Evolutionary conservation across 1,140 invertebrate genomes (phyloP), one percentile per base, ranked within the genome.

Genomic region (Euglossa dilemma): DNA sequence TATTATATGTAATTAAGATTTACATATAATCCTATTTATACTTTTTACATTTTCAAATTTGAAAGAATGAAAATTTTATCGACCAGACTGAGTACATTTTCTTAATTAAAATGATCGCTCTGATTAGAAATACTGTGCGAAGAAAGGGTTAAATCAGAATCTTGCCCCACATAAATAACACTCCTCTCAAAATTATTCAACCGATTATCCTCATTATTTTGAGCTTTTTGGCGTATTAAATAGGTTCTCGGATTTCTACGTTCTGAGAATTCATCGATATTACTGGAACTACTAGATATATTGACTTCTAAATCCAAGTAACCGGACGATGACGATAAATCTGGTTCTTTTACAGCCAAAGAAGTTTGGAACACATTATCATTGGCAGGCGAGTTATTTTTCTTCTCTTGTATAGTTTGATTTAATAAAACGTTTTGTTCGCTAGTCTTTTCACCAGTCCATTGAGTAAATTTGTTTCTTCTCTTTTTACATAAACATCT

Each of bases 221-320:
- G 20, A 2, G 9, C 50, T 18, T 18, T 61, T 64, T 57, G 82
- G 8, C 16, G 72, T 73, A 87, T 20, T 2, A 81, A 47, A 23
- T 87, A 85, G 0, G 84, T 85, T n/a, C 79, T 85, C 8, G 84
- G 57, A 54, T 64, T 87, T 23, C 73, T 74, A 25, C 63, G 73
- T 23, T 54, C 36, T 0, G 28, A 20, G 16, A 45, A 77, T 56
- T 85, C 63, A 3, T 73, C 54, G 9, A 82, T 23, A 2, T 78
- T 57, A 8, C 6, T n/a, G 5, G n/a, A 63, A 56, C 54, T 43
- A 18, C 54, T 43, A 14, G 47, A 78, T 20, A 81, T 28, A 14
- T 86, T 43, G 9, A 69, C 16, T 50, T 85, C 69, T 6, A 87
- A 52, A 63, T 82, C 28, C 23, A 87, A 20, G 0, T 69, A 86